Conservation (phyloP, 2,113 vertebrate species). For the Sebastes schlegelii region DNA sequence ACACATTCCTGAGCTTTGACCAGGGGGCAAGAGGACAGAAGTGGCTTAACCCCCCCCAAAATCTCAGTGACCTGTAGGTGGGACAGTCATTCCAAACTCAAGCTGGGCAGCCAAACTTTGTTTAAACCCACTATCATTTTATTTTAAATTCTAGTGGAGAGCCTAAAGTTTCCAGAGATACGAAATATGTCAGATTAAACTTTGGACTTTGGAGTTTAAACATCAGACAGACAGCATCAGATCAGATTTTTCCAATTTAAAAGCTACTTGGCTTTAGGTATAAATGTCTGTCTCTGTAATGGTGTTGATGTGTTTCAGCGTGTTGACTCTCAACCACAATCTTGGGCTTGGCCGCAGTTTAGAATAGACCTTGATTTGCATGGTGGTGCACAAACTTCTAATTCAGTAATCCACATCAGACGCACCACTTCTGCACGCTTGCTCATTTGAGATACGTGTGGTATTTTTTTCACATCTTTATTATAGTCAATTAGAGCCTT, state of each 20-base stretch:
- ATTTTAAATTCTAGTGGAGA: background rate
- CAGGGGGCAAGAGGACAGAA: conserved; percentile 53
- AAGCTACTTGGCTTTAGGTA: background rate
- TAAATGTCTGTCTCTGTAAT: background rate
- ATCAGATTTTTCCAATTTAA: background rate
- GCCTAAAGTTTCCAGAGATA: background rate
- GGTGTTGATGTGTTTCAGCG: conserved; percentile 24
- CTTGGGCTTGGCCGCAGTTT: conserved; percentile 32
- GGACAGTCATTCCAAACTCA: conserved; percentile 30
- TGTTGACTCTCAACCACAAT: conserved; percentile 34
- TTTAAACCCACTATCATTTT: background rate
- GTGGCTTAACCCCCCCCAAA: conserved; percentile 44
- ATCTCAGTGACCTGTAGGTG: conserved; percentile 36
- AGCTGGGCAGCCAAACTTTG: conserved; percentile 30
- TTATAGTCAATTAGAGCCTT: conserved; percentile 50
- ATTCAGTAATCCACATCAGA: conserved; percentile 54
- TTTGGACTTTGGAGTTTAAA: background rate
- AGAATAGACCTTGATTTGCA: conserved; percentile 32
- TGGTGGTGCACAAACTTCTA: conserved; percentile 25
- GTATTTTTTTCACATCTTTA: conserved; percentile 38
- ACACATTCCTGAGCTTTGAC: conserved; percentile 65
- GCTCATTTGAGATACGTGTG: conserved; percentile 24
- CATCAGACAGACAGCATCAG: too few species aligned
- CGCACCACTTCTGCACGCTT: conserved; percentile 1
- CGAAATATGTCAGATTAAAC: background rate